Conservation (phyloP, 2,888 invertebrate genomes). For the Podabrus alpinus region DNA sequence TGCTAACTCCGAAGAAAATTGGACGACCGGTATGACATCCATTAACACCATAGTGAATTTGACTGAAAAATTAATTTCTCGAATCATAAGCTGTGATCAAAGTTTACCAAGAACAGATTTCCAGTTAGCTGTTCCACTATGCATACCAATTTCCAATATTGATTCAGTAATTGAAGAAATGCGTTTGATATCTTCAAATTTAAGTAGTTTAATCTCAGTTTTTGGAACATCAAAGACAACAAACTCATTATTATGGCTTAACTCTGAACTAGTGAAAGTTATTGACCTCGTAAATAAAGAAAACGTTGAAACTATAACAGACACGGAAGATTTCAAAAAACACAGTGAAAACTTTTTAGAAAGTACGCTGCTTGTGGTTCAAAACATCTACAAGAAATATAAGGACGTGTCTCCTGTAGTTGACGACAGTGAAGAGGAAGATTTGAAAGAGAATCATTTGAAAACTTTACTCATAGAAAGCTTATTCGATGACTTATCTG, state of each 20-base stretch:
- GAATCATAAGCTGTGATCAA: not conserved
- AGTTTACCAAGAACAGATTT: not conserved
- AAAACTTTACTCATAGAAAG: conserved; percentile 68
- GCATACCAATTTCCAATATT: not conserved
- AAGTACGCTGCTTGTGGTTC: conserved; percentile 60
- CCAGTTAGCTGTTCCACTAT: not conserved
- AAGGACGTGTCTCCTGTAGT: conserved; percentile 51
- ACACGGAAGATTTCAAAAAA: conserved; percentile 8
- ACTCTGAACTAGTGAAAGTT: not conserved
- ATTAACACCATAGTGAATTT: conserved; percentile 25
- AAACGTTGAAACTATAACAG: not conserved
- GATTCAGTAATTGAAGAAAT: not conserved
- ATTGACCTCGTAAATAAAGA: not conserved
- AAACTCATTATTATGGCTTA: conserved; percentile 26
- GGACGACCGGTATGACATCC: conserved; percentile 39
- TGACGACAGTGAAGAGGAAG: conserved; percentile 55
- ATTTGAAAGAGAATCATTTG: conserved; percentile 67
- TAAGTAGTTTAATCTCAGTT: conserved; percentile 32
- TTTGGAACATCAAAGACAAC: conserved; percentile 38
- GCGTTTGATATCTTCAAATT: conserved; percentile 17
- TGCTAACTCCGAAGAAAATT: conserved; percentile 37
- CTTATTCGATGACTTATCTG: conserved; percentile 63
- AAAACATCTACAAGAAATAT: conserved; percentile 63
- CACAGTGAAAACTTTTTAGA: conserved; percentile 30
- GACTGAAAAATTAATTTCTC: not conserved